Evolutionary conservation across 30 jellyfish, hydroid and myxozoan genomes (phyloP).

Genomic region (Hydra vulgaris): DNA sequence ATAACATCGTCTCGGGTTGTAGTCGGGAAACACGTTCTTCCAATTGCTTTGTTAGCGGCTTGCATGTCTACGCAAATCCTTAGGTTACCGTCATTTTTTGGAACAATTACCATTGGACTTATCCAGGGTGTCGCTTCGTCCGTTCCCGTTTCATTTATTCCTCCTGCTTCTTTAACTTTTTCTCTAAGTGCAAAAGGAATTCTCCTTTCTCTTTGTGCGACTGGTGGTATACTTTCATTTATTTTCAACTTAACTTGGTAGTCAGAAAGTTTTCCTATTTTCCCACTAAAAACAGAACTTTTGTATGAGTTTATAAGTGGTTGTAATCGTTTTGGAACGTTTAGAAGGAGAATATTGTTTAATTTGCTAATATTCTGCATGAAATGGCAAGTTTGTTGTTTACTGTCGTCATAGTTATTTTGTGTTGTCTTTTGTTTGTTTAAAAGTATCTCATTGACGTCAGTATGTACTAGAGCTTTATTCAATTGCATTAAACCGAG

Average conservation of each 20-base stretch:
- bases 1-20: too few species aligned
- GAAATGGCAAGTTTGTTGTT: neutral
- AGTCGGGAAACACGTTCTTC: too few species aligned
- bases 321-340: neutral
- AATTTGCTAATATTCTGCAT: neutral
- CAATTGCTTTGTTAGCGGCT: too few species aligned
- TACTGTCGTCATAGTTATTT: neutral
- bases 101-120: neutral
- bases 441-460: neutral
- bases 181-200: neutral
- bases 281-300: neutral
- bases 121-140: neutral
- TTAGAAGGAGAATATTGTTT: neutral
- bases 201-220: slow-evolving; percentile 22
- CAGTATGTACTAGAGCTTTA: neutral
- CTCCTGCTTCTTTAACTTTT: neutral
- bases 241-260: neutral
- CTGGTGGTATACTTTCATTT: neutral
- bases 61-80: too few species aligned
- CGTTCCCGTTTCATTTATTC: neutral
- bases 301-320: neutral
- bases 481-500: slow-evolving; percentile 1
- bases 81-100: too few species aligned
- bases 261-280: slow-evolving; percentile 1
- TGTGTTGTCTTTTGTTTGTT: neutral